These are phyloP conservation scores for Agrochola lota DNA, from an alignment of 2,888 invertebrate genomes.

Conservation along the genomic window DNA sequence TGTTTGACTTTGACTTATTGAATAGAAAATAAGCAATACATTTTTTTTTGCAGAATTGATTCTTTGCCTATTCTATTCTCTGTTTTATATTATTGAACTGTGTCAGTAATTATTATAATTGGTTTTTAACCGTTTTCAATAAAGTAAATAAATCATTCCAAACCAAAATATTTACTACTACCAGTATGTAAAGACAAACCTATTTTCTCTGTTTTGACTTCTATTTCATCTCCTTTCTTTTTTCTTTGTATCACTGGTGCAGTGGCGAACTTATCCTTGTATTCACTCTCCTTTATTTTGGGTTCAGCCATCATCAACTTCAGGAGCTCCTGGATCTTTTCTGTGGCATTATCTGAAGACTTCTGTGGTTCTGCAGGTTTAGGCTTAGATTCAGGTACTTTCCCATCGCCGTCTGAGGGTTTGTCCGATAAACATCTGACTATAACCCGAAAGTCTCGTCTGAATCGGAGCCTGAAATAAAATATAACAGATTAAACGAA, in stretches of 20 bases:
- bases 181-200: slow-evolving; percentile 68
- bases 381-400: slow-evolving; percentile 69
- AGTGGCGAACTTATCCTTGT: slow-evolving; percentile 80
- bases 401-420: slow-evolving; percentile 78
- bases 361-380: slow-evolving; percentile 64
- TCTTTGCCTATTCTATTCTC: background rate
- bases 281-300: slow-evolving; percentile 82
- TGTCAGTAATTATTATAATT: background rate
- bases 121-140: background rate
- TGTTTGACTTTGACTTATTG: no score
- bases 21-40: background rate
- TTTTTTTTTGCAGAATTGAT: no score
- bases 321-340: slow-evolving; percentile 85
- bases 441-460: slow-evolving; percentile 74
- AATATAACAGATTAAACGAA: background rate
- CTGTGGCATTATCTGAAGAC: slow-evolving; percentile 74
- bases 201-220: slow-evolving; percentile 83
- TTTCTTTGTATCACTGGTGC: slow-evolving; percentile 78
- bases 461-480: slow-evolving; percentile 73
- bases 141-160: background rate
- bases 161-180: background rate
- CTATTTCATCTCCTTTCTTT: slow-evolving; percentile 76
- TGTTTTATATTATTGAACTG: background rate
- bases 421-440: slow-evolving; percentile 78
- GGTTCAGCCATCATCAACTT: slow-evolving; percentile 85